Evolutionary conservation across 2,797 vertebrate genomes (phyloP), one percentile per base, ranked within the genome.

Genomic region (Ispidina lecontei): DNA sequence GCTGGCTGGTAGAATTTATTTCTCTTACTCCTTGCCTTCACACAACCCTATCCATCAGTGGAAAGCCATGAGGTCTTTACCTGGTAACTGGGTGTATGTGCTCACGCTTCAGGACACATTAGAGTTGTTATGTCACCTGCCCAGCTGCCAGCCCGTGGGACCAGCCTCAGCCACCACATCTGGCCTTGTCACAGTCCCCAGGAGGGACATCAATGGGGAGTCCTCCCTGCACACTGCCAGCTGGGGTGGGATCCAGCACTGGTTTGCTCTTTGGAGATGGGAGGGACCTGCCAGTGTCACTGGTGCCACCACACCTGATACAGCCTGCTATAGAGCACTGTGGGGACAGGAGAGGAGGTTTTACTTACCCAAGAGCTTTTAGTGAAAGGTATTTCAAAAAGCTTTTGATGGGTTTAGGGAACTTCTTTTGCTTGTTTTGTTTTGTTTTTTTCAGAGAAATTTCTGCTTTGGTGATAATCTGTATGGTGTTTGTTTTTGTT

Each of bases 231-330:
- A 9, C 0, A 2, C 28, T 10, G 58, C 44, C 41, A 6, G 22
- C 56, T 9, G 21, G 54, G 7, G 3, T 37, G 33, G 33, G 20
- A 15, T 47, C 15, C 47, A 9, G 23, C 2, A 3, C 8, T 43
- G 13, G 7, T 4, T 18, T 7, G 4, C 37, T 54, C n/a, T 9
- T 4, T 1, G 0, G 2, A 58, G 52, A 20, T 3, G 1, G 14
- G 19, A 77, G 28, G 37, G 25, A 82, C 12, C 10, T 3, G 1
- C 18, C 1, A 8, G 31, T n/a, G 52, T 11, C 72, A 31, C 9
- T 0, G 1, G 25, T 68, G 51, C 23, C 28, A 8, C 17, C 49
- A 4, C 49, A 16, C 13, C 37, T 31, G 7, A 4, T 9, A 21
- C 35, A 39, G n/a, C n/a, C 49, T 5, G 1, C 3, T n/a, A 37